Percentiles rank a stretch among this genome's conserved stretches.
Conservation (phyloP, 2,888 invertebrate species). For the Zele albiditarsus region DNA sequence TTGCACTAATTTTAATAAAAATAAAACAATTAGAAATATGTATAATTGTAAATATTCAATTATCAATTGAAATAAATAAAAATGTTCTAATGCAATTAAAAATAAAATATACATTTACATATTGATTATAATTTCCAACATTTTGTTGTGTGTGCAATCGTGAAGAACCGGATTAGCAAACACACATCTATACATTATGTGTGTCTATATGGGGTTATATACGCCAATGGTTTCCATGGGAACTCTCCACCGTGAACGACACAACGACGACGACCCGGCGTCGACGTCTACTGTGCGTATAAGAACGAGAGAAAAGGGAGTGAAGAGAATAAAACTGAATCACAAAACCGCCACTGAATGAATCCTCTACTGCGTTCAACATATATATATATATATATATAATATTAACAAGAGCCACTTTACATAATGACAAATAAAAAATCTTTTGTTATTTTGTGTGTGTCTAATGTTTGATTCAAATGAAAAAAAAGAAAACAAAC, state of each 20-base stretch:
- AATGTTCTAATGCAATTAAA: neutral
- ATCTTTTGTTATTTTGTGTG: too few species aligned
- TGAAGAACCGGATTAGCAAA: conserved; percentile 43
- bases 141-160: conserved; percentile 5
- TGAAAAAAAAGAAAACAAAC: neutral
- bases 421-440: neutral
- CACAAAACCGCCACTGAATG: conserved; percentile 6
- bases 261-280: conserved; percentile 27
- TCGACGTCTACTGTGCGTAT: neutral
- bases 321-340: conserved; percentile 10
- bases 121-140: conserved; percentile 11
- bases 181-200: neutral
- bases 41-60: neutral
- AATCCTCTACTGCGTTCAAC: neutral
- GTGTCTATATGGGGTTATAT: conserved; percentile 19
- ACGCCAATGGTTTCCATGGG: conserved; percentile 63
- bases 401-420: neutral
- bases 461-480: neutral
- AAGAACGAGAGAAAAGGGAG: conserved; percentile 6
- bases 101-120: neutral
- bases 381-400: neutral
- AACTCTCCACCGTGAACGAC: conserved; percentile 52
- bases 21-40: too few species aligned
- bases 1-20: too few species aligned
- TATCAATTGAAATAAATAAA: conserved; percentile 4